Conservation (phyloP, 2,888 invertebrate genomes). For the Xanthia togata region DNA sequence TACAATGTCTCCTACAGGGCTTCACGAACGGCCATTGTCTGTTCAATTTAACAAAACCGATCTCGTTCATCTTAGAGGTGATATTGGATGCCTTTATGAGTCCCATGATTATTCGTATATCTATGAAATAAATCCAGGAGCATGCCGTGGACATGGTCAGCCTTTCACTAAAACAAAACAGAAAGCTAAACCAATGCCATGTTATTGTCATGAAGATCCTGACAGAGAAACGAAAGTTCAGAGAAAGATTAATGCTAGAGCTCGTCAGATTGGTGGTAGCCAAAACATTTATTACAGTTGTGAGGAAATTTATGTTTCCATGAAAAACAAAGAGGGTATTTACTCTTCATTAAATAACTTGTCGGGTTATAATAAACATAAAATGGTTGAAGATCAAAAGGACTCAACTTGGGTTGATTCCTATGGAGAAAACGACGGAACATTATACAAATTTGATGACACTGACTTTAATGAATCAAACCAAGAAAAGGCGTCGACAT, state of each 20-base stretch:
- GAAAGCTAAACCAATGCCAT: slow-evolving; percentile 73
- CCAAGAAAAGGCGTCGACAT: slow-evolving; percentile 33
- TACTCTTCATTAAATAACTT: slow-evolving; percentile 56
- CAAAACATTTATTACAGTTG: slow-evolving; percentile 75
- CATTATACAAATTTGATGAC: slow-evolving; percentile 55
- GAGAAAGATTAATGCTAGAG: slow-evolving; percentile 40
- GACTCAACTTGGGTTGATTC: slow-evolving; percentile 15
- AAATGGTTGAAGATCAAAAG: slow-evolving; percentile 5
- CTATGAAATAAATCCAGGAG: slow-evolving; percentile 75
- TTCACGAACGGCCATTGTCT: slow-evolving; percentile 31
- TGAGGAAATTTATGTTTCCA: slow-evolving; percentile 66
- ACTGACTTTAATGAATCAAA: slow-evolving; percentile 44
- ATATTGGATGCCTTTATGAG: slow-evolving; percentile 74
- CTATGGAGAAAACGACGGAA: slow-evolving; percentile 31
- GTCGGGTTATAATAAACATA: slow-evolving; percentile 5
- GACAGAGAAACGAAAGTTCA: slow-evolving; percentile 55
- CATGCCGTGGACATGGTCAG: slow-evolving; percentile 66
- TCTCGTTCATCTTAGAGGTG: slow-evolving; percentile 77
- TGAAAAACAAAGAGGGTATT: slow-evolving; percentile 52
- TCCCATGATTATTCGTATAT: slow-evolving; percentile 73
- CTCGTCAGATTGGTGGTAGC: slow-evolving; percentile 49
- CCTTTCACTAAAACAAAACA: slow-evolving; percentile 78
- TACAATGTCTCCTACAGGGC: slow-evolving; percentile 35
- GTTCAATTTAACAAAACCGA: slow-evolving; percentile 55
- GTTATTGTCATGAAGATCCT: slow-evolving; percentile 76